Conservation (phyloP, 30 jellyfish, hydroid and myxozoan genomes). For the Cassiopea andromeda region DNA sequence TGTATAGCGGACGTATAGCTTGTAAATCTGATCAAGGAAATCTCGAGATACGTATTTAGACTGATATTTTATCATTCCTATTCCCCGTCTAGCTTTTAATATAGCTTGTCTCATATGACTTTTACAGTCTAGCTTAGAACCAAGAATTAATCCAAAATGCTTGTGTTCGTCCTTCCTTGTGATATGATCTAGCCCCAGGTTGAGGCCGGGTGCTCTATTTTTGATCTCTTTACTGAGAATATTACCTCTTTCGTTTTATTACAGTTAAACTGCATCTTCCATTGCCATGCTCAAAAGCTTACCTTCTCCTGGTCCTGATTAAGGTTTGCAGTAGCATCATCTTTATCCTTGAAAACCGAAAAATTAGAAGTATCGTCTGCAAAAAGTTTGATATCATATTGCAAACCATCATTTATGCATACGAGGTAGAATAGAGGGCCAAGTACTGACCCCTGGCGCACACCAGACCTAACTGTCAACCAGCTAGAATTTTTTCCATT, state of each 20-base stretch:
- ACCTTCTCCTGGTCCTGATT: not conserved
- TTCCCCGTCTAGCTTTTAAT: not conserved
- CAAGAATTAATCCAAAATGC: not conserved
- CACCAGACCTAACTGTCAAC: conserved; percentile 1
- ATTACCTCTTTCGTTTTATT: not conserved
- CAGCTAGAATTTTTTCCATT: conserved; percentile 13
- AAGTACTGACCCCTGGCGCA: not conserved
- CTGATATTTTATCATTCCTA: not conserved
- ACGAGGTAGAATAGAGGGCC: not conserved
- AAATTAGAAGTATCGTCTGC: not conserved
- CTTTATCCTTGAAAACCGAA: not conserved
- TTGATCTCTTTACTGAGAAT: not conserved
- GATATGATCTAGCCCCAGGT: not conserved
- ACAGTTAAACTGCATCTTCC: not conserved
- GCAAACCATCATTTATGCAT: not conserved
- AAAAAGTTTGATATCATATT: not conserved
- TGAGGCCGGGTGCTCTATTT: not conserved
- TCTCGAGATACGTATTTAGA: not conserved
- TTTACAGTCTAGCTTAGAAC: not conserved
- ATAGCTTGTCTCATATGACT: not conserved
- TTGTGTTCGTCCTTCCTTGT: not conserved
- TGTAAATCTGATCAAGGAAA: not conserved
- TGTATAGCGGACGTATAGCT: too few species aligned
- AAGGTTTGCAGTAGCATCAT: not conserved
- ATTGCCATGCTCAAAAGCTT: not conserved